Evolutionary conservation across 2,888 invertebrate species (phyloP).

Genomic region (Sarcophaga variegata): DNA sequence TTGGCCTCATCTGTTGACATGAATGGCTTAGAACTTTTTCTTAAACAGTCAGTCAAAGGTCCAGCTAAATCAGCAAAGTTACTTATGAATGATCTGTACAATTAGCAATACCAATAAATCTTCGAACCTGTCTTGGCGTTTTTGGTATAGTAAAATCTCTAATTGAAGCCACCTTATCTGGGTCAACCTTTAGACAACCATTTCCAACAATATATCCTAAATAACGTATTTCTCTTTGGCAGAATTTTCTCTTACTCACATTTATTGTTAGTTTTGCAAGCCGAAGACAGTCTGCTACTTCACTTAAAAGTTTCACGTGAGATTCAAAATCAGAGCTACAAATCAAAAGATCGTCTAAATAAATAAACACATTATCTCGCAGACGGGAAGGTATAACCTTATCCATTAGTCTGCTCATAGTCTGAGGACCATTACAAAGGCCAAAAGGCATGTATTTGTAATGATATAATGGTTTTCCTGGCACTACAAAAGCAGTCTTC

Average conservation of each 20-base stretch:
- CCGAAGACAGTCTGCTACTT: constrained; percentile 18
- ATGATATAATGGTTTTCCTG: constrained; percentile 24
- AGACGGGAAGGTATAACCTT: not conserved
- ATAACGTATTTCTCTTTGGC: not conserved
- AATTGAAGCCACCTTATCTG: constrained; percentile 11
- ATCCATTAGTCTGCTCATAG: too few species aligned
- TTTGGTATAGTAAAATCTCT: constrained; percentile 39
- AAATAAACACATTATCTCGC: constrained; percentile 49
- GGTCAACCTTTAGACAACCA: constrained; percentile 13
- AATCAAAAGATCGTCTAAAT: constrained; percentile 52
- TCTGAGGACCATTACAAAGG: too few species aligned
- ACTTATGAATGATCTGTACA: constrained; percentile 30
- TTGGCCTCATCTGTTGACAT: not conserved
- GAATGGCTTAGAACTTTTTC: not conserved
- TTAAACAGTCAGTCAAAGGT: too few species aligned
- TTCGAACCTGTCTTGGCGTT: constrained; percentile 34
- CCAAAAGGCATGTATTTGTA: too few species aligned
- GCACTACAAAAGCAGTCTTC: constrained; percentile 22
- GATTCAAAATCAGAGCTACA: constrained; percentile 21
- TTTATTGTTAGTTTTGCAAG: constrained; percentile 39
- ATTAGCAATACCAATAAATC: constrained; percentile 52
- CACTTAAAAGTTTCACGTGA: constrained; percentile 8
- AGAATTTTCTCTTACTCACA: too few species aligned
- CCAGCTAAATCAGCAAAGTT: not conserved
- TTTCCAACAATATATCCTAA: constrained; percentile 19